Evolutionary conservation across 2,113 vertebrate species (phyloP).

Genomic region (Maccullochella peelii): DNA sequence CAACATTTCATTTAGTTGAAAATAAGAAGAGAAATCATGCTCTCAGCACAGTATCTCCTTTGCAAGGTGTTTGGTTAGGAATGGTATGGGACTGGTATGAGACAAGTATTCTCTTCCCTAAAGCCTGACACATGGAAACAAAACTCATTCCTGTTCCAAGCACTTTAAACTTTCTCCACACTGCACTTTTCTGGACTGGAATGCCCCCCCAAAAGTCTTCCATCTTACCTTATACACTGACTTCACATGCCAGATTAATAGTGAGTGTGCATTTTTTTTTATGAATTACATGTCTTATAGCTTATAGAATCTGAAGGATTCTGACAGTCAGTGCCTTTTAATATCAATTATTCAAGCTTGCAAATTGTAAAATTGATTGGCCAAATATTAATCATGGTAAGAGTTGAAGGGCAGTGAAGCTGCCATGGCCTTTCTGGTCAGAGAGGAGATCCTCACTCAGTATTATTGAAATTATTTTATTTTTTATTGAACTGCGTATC

Average conservation of each 20-base stretch:
- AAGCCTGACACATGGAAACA: neutral
- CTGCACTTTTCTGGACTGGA: neutral
- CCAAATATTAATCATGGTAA: constrained; percentile 25
- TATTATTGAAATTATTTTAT: constrained; percentile 29
- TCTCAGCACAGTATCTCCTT: neutral
- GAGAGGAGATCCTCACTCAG: constrained; percentile 21
- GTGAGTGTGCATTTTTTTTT: neutral
- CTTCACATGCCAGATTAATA: neutral
- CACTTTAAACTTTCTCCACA: neutral
- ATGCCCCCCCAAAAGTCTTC: neutral
- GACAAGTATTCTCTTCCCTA: neutral
- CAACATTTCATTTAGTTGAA: neutral
- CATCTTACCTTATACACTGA: neutral
- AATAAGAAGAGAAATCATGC: neutral
- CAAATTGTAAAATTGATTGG: constrained; percentile 18
- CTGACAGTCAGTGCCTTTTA: constrained; percentile 35
- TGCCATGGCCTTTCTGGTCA: constrained; percentile 3
- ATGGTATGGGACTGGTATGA: neutral
- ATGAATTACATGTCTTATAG: neutral
- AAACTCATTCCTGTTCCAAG: neutral
- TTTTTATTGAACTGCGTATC: neutral
- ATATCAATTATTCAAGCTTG: constrained; percentile 35
- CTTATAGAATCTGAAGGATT: constrained; percentile 27
- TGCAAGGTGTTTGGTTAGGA: neutral
- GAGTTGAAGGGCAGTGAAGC: constrained; percentile 21